Base-by-base conservation (phyloP, 2,113 vertebrate genomes). In the Kryptolebias marmoratus region DNA sequence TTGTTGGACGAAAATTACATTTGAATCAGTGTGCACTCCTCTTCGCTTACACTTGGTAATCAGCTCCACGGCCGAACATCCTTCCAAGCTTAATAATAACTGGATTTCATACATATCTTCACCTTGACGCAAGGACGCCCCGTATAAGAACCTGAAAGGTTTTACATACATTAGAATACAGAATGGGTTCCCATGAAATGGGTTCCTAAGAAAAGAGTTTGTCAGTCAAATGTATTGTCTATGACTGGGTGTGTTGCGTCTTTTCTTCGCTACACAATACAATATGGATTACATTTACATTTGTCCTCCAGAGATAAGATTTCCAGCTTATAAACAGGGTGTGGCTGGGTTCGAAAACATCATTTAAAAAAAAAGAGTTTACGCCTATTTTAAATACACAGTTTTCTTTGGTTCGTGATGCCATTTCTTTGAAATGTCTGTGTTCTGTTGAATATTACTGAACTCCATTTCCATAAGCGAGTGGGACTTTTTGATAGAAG, bases 131-230 rank as follows among this genome's bases (percentile, higher is more conserved):
- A 86, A 84, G 77, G 86, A 65, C 86, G 1, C 18, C 42, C 31
- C 30, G 22, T 47, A 64, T 64, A 47, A 55, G 59, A 71, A 63
- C 13, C 0, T 0, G 13, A 68, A 32, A 75, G 71, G 65, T 74
- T 89, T 88, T 80, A 73, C 86, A 89, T 88, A 83, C 67, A 88
- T 88, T 89, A 82, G 56, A 85, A 88, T 86, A 75, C 18, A 30
- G 53, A 58, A 69, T 7, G 62, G 52, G 36, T 73, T 47, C 1
- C 28, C 39, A 69, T 42, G 30, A 63, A 64, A 60, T 63, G 52
- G 57, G 80, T 83, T 85, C 61, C 69, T 9, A 2, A 8, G 54
- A 74, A 75, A 60, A 58, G 56, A 71, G 45, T 8, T 42, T 42
- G 78, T 71, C 62, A 70, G 47, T 75, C 56, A 57, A 31, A 58